Conservation (phyloP, 2,113 vertebrate genomes). For the Erythrocercus mccallii region DNA sequence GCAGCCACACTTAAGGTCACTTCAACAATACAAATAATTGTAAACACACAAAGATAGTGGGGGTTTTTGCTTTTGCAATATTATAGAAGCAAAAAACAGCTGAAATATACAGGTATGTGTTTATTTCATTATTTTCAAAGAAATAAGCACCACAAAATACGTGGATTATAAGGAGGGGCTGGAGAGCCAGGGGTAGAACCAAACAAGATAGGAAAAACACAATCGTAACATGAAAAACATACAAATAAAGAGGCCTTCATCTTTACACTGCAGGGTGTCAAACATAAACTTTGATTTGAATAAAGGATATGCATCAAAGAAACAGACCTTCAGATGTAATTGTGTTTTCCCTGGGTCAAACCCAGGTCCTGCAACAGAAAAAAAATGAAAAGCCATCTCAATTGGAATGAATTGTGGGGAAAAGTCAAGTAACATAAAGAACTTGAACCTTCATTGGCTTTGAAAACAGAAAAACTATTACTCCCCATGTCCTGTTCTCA, state of each 20-base stretch:
- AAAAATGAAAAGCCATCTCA: not conserved
- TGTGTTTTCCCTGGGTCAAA: not conserved
- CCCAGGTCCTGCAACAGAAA: not conserved
- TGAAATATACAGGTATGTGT: not conserved
- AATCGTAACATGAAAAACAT: not conserved
- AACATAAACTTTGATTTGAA: not conserved
- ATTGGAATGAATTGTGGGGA: not conserved
- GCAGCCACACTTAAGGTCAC: too few relatives aligned
- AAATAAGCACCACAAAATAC: not conserved
- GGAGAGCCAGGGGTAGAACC: accelerated
- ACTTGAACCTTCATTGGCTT: not conserved
- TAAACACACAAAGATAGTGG: not conserved
- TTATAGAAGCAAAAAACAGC: not conserved
- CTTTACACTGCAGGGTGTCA: not conserved
- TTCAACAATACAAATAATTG: not conserved
- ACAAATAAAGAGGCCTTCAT: not conserved
- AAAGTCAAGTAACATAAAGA: not conserved
- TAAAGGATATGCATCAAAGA: not conserved
- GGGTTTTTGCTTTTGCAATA: not conserved
- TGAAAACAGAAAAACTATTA: not conserved
- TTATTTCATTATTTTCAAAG: not conserved
- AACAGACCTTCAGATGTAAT: not conserved
- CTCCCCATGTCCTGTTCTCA: not conserved
- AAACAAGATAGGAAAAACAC: not conserved
- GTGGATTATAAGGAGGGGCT: accelerated